Evolutionary conservation across 2,797 vertebrate genomes (phyloP).

Genomic region (Siniperca obscura): DNA sequence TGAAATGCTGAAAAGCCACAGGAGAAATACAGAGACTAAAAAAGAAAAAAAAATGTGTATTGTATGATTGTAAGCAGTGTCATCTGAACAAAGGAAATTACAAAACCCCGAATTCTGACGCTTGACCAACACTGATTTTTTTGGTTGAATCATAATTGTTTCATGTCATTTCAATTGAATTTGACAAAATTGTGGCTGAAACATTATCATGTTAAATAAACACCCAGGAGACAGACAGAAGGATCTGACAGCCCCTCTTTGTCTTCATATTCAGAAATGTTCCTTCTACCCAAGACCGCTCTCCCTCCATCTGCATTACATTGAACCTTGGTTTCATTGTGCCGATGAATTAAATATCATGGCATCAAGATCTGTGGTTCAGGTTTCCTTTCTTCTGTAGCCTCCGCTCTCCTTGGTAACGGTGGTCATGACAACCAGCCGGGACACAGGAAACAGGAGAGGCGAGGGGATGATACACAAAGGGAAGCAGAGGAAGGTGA

Average conservation of each 20-base stretch:
- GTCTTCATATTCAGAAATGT: conserved; percentile 37
- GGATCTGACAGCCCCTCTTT: conserved; percentile 56
- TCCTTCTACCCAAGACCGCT: not conserved
- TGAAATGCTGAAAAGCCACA: conserved; percentile 48
- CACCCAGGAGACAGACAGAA: conserved; percentile 15
- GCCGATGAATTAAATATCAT: conserved; percentile 87
- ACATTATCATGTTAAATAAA: not conserved
- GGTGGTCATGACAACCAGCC: conserved; percentile 83
- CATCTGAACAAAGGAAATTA: not conserved
- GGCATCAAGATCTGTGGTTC: conserved; percentile 79
- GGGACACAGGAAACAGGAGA: conserved; percentile 75
- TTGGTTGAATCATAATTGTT: not conserved
- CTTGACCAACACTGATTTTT: not conserved
- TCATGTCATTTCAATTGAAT: not conserved
- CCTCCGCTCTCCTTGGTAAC: conserved; percentile 80
- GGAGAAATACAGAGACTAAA: conserved; percentile 38
- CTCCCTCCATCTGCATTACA: conserved; percentile 29
- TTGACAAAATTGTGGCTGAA: not conserved
- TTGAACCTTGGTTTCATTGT: conserved; percentile 41
- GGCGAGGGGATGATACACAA: conserved; percentile 61
- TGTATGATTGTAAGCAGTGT: not conserved
- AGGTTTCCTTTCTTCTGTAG: conserved; percentile 81
- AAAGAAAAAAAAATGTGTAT: not conserved
- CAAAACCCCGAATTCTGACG: not conserved
- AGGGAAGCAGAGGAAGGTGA: conserved; percentile 54